These are phyloP conservation scores for Platycnemis pennipes DNA, from an alignment of 2,888 invertebrate species.

Conservation along the genomic window DNA sequence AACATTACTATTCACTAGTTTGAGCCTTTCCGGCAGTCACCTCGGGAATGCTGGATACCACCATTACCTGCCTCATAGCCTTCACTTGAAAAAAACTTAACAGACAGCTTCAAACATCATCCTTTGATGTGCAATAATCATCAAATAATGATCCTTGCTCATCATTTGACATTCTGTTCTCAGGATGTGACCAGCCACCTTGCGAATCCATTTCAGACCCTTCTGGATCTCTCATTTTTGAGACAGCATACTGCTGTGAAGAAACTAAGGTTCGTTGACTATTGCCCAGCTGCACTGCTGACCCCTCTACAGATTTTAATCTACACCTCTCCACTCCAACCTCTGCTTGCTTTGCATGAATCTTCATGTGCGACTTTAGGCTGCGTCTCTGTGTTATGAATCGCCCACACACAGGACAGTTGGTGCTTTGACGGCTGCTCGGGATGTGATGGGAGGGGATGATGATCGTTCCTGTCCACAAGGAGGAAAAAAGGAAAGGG, in stretches of 20 bases:
- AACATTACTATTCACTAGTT: not conserved
- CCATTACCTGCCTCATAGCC: not conserved
- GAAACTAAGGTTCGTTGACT: not conserved
- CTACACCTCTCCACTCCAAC: slow-evolving; percentile 23
- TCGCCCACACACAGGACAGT: slow-evolving; percentile 70
- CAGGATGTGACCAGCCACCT: not conserved
- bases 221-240: not conserved
- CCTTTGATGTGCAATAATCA: not conserved
- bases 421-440: slow-evolving; percentile 69
- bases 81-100: not conserved
- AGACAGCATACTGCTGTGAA: not conserved
- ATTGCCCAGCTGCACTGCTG: not conserved
- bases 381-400: slow-evolving; percentile 70
- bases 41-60: not conserved
- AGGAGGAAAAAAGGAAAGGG: slow-evolving; percentile 52
- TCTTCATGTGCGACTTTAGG: slow-evolving; percentile 69
- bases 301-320: not conserved
- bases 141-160: not conserved
- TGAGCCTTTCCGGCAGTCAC: not conserved
- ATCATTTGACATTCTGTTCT: not conserved
- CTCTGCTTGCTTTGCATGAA: slow-evolving; percentile 51
- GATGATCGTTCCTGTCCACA: slow-evolving; percentile 66
- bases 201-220: not conserved
- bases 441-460: slow-evolving; percentile 57
- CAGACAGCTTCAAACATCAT: not conserved